Evolutionary conservation across 2,797 vertebrate species (phyloP).

Genomic region (Fistularia tabacaria): DNA sequence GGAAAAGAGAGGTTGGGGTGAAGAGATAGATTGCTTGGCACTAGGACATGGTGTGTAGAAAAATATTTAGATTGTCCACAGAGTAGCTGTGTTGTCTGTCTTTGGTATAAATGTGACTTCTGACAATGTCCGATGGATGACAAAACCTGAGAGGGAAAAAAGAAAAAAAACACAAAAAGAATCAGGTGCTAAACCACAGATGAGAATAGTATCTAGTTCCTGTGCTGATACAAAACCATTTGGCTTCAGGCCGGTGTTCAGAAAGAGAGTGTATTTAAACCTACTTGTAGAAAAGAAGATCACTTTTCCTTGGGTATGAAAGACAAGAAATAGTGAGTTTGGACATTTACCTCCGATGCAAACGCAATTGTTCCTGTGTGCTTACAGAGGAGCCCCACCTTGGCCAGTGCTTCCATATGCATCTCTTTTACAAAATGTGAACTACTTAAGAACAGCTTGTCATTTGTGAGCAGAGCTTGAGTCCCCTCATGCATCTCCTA

Average conservation of each 20-base stretch:
- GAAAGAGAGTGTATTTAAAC: not conserved
- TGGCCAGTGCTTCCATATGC: constrained; percentile 27
- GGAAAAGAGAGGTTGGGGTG: constrained; percentile 20
- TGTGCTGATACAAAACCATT: not conserved
- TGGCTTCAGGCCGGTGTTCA: constrained; percentile 14
- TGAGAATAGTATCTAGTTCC: constrained; percentile 25
- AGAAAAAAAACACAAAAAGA: not conserved
- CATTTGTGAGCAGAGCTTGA: not conserved
- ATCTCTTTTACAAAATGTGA: constrained; percentile 7
- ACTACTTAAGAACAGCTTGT: constrained; percentile 3
- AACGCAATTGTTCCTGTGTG: constrained; percentile 36
- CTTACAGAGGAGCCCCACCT: constrained; percentile 29
- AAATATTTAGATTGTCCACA: constrained; percentile 6
- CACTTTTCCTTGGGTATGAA: constrained; percentile 14
- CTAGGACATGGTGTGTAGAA: constrained; percentile 51
- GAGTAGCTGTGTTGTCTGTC: constrained; percentile 1
- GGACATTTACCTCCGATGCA: constrained; percentile 21
- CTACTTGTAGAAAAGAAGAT: too few relatives aligned
- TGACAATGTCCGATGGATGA: not conserved
- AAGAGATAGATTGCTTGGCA: constrained; percentile 1
- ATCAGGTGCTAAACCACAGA: constrained; percentile 24
- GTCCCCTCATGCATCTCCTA: not conserved
- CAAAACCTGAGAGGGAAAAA: constrained; percentile 34
- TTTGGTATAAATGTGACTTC: constrained; percentile 5
- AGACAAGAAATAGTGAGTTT: constrained; percentile 27